Evolutionary conservation across 2,113 vertebrate genomes (phyloP), one percentile per base, ranked within the genome.

Genomic region (Cercocebus atys): DNA sequence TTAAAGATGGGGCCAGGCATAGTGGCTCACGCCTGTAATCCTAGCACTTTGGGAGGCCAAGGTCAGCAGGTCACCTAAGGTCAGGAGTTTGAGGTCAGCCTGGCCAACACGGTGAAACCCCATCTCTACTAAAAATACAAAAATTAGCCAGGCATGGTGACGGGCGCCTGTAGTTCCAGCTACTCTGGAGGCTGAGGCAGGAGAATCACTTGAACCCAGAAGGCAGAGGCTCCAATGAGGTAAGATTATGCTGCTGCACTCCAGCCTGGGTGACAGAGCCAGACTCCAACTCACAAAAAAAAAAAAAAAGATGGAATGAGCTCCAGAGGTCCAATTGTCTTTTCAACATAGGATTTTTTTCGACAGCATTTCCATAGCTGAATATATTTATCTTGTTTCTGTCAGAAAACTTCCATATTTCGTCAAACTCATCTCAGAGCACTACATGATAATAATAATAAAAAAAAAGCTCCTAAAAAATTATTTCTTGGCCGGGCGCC

Each of bases 351-450:
- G 40, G 81, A 52, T 64, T 75, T 17, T 75, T 70, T 3, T 6
- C 50, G 23, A 18, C 8, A 59, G 22, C 13, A 66, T 90, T 45
- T 85, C 78, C 35, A 55, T n/a, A 57, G 40, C 73, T 70, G 8
- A 79, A 85, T 85, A 35, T 6, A 70, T 50, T 72, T 94, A 88
- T n/a, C 80, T 61, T 55, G 64, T 93, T 94, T 93, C 82, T 95
- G 35, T 88, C 86, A 96, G 96, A 94, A 64, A n/a, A 96, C 70
- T 79, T 93, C 35, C 14, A 23, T 25, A 81, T 93, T 95, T 97
- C 79, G 76, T 83, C 86, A 96, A 90, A 92, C 92, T 64, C 72
- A 78, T 81, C 73, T 94, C 86, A 90, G 27, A 83, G 78, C 20
- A 18, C 3, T 68, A 57, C 27, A 16, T 43, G 81, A 87, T 88